A percentile compares a stretch with the other conserved stretches of the same genome.
These are phyloP conservation scores for Nesospiza acunhae DNA, from an alignment of 2,113 vertebrate species.

Conservation along the genomic window DNA sequence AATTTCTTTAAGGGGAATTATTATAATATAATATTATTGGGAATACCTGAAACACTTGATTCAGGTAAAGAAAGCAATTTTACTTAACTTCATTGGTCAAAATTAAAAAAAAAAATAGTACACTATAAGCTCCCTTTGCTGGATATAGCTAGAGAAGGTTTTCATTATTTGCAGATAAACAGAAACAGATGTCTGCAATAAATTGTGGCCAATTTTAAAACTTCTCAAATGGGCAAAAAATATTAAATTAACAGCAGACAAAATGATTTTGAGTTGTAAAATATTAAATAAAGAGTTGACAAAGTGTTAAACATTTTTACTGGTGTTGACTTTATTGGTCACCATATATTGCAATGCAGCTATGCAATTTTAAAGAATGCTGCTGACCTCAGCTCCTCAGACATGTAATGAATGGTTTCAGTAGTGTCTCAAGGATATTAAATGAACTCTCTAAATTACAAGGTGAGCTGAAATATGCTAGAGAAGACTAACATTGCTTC, in stretches of 20 bases:
- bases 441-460: constrained; percentile 19
- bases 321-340: not conserved
- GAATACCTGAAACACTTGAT: not conserved
- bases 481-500: not conserved
- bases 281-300: not conserved
- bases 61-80: not conserved
- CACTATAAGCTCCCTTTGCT: not conserved
- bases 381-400: not conserved
- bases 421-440: not conserved
- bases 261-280: not conserved
- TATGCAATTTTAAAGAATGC: not conserved
- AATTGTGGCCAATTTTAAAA: not conserved
- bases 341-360: not conserved
- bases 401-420: not conserved
- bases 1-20: not conserved
- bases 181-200: not conserved
- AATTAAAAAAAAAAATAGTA: not conserved
- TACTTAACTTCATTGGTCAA: not conserved
- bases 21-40: not conserved
- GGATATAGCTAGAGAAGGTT: not conserved
- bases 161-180: not conserved
- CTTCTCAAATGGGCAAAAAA: not conserved
- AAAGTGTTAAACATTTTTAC: not conserved
- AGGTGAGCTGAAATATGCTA: not conserved
- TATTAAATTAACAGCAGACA: not conserved